Conservation (phyloP, 2,113 vertebrate species). For the Lycaon pictus region DNA sequence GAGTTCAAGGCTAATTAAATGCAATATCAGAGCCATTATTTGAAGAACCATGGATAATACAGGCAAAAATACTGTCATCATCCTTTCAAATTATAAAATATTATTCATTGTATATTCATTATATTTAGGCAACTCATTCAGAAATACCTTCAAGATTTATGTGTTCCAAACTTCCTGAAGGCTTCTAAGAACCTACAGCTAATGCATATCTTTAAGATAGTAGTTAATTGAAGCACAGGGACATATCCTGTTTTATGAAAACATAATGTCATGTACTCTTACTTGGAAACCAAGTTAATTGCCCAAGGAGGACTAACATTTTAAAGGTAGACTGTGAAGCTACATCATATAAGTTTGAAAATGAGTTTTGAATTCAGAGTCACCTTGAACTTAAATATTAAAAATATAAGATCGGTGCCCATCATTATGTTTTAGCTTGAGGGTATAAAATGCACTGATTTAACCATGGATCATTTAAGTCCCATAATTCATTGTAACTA, state of each 20-base stretch:
- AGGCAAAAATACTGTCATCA: conserved; percentile 67
- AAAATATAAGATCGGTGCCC: neutral
- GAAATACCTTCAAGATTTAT: conserved; percentile 73
- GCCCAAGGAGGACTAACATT: conserved; percentile 73
- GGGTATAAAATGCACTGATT: conserved; percentile 11
- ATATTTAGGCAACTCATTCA: conserved; percentile 69
- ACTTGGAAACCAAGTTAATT: conserved; percentile 71
- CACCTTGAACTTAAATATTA: conserved; percentile 56
- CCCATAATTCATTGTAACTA: conserved; percentile 29
- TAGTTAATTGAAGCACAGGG: conserved; percentile 76
- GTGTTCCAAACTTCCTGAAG: conserved; percentile 56
- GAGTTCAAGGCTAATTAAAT: conserved; percentile 47
- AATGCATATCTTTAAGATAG: conserved; percentile 52
- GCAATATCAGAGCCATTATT: neutral
- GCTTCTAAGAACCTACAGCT: conserved; percentile 28
- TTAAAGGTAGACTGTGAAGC: neutral
- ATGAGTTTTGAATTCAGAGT: conserved; percentile 17
- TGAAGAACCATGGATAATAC: conserved; percentile 7
- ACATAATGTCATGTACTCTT: neutral
- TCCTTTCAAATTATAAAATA: conserved; percentile 59
- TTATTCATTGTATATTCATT: neutral
- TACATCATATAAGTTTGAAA: neutral
- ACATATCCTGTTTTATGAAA: conserved; percentile 71
- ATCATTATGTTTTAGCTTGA: conserved; percentile 1
- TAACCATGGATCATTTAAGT: neutral